Conservation (phyloP, 2,113 vertebrate genomes). For the Thinocorus orbignyianus region DNA sequence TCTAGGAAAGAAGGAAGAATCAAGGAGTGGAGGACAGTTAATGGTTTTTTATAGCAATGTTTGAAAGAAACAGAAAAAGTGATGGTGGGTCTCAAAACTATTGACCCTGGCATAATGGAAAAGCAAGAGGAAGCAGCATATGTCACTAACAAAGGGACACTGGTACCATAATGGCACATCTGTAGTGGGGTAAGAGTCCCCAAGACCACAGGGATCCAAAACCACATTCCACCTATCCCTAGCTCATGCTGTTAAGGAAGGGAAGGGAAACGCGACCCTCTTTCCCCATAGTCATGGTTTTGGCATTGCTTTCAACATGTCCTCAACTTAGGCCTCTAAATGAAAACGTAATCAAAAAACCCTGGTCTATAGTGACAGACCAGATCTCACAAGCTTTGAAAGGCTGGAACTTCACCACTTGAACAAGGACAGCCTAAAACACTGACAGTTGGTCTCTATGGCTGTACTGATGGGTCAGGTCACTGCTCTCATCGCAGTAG, state of each 20-base stretch:
- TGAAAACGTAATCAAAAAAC: not conserved
- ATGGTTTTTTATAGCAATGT: not conserved
- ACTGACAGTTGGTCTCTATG: not conserved
- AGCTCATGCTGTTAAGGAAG: not conserved
- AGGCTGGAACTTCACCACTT: not conserved
- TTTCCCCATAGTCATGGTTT: not conserved
- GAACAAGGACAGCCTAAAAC: not conserved
- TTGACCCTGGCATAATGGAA: not conserved
- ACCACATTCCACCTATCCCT: not conserved
- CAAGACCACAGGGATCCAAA: not conserved
- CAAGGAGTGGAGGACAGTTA: not conserved
- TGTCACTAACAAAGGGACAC: not conserved
- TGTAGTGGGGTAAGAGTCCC: not conserved
- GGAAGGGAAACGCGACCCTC: not conserved
- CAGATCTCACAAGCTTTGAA: not conserved
- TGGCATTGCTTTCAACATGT: not conserved
- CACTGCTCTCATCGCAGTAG: not conserved
- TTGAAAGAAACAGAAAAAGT: not conserved
- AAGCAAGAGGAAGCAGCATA: not conserved
- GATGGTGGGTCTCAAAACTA: not conserved
- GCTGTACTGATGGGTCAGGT: not conserved
- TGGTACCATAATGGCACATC: not conserved
- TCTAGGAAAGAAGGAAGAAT: not conserved
- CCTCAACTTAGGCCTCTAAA: not conserved
- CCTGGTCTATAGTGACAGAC: not conserved